These are phyloP conservation scores for Sitta carolinensis DNA, from an alignment of 2,797 vertebrate species.

Conservation along the genomic window DNA sequence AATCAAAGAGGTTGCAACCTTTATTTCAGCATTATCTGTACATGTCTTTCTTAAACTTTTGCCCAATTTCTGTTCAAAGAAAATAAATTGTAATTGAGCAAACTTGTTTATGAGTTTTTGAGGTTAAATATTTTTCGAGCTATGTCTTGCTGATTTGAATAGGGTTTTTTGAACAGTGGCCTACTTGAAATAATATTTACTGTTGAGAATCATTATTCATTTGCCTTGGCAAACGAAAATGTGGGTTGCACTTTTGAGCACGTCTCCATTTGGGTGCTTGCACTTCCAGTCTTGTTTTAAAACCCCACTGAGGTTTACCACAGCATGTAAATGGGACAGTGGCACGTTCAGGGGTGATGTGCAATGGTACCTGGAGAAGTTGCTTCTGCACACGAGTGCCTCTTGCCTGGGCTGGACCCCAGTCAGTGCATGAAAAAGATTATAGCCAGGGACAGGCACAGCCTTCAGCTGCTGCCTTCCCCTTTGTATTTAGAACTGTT, in stretches of 20 bases:
- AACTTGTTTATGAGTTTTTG: not conserved
- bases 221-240: not conserved
- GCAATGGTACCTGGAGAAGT: not conserved
- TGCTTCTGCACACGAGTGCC: not conserved
- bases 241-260: not conserved
- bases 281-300: not conserved
- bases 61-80: not conserved
- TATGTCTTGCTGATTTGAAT: not conserved
- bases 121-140: constrained; percentile 23
- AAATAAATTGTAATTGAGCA: not conserved
- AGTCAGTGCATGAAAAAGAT: not conserved
- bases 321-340: not conserved
- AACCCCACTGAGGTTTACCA: not conserved
- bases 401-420: not conserved
- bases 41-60: not conserved
- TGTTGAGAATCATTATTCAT: not conserved
- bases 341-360: not conserved
- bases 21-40: not conserved
- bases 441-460: not conserved
- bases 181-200: not conserved
- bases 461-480: not conserved
- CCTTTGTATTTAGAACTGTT: not conserved
- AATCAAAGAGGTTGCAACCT: not conserved
- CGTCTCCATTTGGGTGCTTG: not conserved
- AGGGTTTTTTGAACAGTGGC: not conserved